Percentiles rank a stretch among this genome's conserved stretches.
Conservation (phyloP, 2,797 vertebrate genomes). For the Rhinophrynus dorsalis region DNA sequence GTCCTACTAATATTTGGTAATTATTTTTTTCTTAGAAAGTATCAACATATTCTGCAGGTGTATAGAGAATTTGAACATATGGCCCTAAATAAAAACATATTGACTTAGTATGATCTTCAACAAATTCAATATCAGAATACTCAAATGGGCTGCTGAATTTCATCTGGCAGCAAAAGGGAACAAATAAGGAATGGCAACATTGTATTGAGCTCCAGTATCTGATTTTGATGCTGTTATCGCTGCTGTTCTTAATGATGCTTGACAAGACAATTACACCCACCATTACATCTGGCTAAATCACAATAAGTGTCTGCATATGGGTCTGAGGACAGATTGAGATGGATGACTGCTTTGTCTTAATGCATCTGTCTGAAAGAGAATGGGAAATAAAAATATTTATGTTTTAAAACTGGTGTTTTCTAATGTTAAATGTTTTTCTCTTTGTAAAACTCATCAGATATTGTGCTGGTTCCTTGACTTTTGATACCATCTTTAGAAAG, state of each 20-base stretch:
- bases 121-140: too few species aligned
- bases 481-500: background rate
- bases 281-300: slow-evolving; percentile 35
- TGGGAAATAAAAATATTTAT: background rate
- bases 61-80: too few species aligned
- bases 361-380: background rate
- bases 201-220: too few species aligned
- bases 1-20: too few species aligned
- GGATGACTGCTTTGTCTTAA: background rate
- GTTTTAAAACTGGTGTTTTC: background rate
- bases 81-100: too few species aligned
- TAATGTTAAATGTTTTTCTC: background rate
- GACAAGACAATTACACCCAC: slow-evolving; percentile 32
- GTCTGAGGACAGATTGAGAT: slow-evolving; percentile 2
- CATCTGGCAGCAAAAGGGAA: too few species aligned
- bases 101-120: too few species aligned
- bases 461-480: background rate
- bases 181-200: too few species aligned
- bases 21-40: too few species aligned
- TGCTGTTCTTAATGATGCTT: background rate
- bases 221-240: background rate
- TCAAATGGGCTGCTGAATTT: too few species aligned
- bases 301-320: slow-evolving; percentile 22
- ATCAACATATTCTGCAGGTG: too few species aligned
- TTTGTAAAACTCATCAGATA: background rate